A percentile compares a stretch with the other conserved stretches of the same genome.
Conservation (phyloP, 2,888 invertebrate species). For the Cryptophagus acutangulus region DNA sequence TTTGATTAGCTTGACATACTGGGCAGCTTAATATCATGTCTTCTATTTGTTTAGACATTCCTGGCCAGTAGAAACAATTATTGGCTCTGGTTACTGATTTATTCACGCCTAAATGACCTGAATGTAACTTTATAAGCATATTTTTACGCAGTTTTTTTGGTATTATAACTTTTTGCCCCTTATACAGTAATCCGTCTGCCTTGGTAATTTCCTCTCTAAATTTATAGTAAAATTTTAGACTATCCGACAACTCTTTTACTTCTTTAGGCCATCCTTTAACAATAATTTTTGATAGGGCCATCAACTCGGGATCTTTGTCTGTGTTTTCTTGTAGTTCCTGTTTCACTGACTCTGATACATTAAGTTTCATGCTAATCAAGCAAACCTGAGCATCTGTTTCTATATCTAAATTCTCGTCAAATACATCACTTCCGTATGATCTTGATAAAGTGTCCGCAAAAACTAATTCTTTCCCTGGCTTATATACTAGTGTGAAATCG, state of each 20-base stretch:
- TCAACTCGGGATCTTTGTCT: too few species aligned
- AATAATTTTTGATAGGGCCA: too few species aligned
- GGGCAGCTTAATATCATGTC: constrained; percentile 3
- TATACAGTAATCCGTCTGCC: neutral
- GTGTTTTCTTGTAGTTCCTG: too few species aligned
- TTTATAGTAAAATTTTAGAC: constrained; percentile 1
- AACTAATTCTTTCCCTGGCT: too few species aligned
- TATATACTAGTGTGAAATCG: too few species aligned
- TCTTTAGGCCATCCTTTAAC: neutral
- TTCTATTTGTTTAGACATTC: constrained; percentile 9
- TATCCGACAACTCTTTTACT: neutral
- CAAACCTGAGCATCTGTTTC: too few species aligned
- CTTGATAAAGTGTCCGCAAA: too few species aligned
- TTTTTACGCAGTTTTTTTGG: neutral
- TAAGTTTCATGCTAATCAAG: too few species aligned
- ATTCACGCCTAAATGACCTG: constrained; percentile 7
- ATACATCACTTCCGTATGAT: too few species aligned
- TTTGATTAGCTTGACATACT: too few species aligned
- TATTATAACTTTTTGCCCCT: neutral
- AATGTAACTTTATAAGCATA: neutral
- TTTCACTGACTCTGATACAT: too few species aligned
- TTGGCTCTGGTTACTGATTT: constrained; percentile 9
- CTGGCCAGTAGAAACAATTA: constrained; percentile 9
- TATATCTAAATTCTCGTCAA: too few species aligned
- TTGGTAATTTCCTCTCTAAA: neutral